Evolutionary conservation across 2,888 invertebrate genomes (phyloP), one percentile per base, ranked within the genome.

Genomic region (Polia nebulosa): DNA sequence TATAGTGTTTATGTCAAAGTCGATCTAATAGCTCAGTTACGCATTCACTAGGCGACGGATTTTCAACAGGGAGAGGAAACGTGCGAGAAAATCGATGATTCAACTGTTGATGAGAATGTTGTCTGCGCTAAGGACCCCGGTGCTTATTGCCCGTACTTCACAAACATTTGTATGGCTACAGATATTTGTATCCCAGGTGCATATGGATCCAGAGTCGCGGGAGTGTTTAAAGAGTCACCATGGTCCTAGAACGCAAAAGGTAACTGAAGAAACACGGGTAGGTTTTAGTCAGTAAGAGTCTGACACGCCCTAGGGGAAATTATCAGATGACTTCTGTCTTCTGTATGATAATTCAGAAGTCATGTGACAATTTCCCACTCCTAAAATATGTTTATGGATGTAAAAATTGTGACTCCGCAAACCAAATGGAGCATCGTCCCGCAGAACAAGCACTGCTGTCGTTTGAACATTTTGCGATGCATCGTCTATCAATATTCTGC

Each of bases 1-100:
- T 74, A 75, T 72, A 70, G 56, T 63, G 66, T 81, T 81, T 80
- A 82, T 80, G 82, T 81, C 82, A 81, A 65, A 77, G 64, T 32
- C 61, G 27, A 78, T 78, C 56, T 79, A 71, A 71, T 67, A 57
- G 71, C 44, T 32, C 39, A 61, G 41, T 49, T 60, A 49, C 59
- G 44, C 52, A 44, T 45, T 70, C 58, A 56, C 32, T 17, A 60
- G 39, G 56, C 56, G 57, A 45, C 44, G 32, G 13, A 51, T 52
- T 51, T 27, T 49, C 22, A 22, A 45, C 25, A 32, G 13, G 4
- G 1, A 15, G 44, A 32, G 8, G 25, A 39, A 27, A 20, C 27
- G 32, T 15, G n/a, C 17, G 20, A 49, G 20, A 11, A 51, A 69
- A 60, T 45, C 36, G 13, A 36, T 71, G 29, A 45, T 58, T 41